Base-by-base conservation (phyloP, 1,140 invertebrate genomes). In the Nymphalis io region DNA sequence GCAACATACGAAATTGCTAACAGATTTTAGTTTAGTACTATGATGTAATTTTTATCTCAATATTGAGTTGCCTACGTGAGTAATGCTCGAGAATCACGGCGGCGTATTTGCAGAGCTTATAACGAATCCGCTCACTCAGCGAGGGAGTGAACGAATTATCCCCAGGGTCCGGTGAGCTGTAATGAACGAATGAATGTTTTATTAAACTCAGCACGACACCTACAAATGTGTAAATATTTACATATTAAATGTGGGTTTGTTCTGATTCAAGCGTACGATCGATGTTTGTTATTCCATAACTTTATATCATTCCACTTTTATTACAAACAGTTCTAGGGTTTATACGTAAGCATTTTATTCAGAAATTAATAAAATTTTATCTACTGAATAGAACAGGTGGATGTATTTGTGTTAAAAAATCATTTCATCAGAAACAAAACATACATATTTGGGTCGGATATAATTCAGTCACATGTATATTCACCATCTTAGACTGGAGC, bases 131-230 rank as follows among this genome's bases (percentile, higher is more conserved):
- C 62, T 59, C 68, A 64, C 61, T 70, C 65, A 60, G 42, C 65
- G 18, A 48, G 62, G 38, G 68, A 70, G 57, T 60, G 68, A 70
- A 64, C 57, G 68, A 64, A 70, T 70, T 60, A 64, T 70, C 68
- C 62, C 61, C 55, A 38, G 46, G 68, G 62, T 18, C 57, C 68
- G 42, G 55, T 65, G 68, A 70, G 61, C 68, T 70, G 62, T 60
- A 65, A 65, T 70, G 68, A 70, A 65, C 68, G 68, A 70, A 27
- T 70, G 68, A 70, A 70, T 70, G 68, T 70, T 65, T 70, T 70
- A 65, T 70, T 65, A 70, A 70, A 70, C 61, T 65, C 68, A 40
- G 46, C 57, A 61, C 55, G 59, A 61, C 59, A 61, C 59, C 61
- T 44, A 60, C 39, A n/a, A 65, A 65, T 65, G 61, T 60, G 44